These are phyloP conservation scores for Aricia artaxerxes DNA, from an alignment of 2,888 invertebrate genomes.

Conservation along the genomic window DNA sequence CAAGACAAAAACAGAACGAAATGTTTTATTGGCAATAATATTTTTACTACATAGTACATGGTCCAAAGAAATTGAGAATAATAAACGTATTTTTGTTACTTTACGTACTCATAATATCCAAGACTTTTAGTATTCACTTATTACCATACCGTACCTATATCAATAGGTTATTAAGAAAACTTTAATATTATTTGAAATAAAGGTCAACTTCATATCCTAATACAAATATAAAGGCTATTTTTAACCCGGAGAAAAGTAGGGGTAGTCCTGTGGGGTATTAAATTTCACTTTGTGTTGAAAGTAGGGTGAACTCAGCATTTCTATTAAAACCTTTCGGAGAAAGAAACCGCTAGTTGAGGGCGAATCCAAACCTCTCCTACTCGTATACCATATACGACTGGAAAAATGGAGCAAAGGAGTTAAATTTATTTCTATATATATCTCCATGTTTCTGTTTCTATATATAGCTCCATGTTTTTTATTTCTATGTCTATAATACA, in stretches of 20 bases:
- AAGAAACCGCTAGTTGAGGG: not conserved
- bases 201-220: not conserved
- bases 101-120: not conserved
- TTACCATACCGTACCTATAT: no score
- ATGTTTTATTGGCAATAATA: slow-evolving; percentile 3
- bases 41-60: not conserved
- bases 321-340: slow-evolving; percentile 3
- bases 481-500: no score
- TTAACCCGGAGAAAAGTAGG: not conserved
- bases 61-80: not conserved
- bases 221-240: not conserved
- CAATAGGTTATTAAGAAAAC: not conserved
- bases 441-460: no score
- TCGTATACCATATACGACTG: no score
- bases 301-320: not conserved
- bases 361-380: not conserved
- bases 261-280: slow-evolving; percentile 15
- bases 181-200: not conserved
- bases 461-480: no score
- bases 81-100: not conserved
- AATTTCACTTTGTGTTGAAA: slow-evolving; percentile 18
- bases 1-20: slow-evolving; percentile 4
- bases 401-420: not conserved
- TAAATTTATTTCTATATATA: not conserved
- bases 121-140: no score